A percentile compares a stretch with the other conserved stretches of the same genome.
Evolutionary conservation across 2,888 invertebrate genomes (phyloP).

Genomic region (Pseudanteris insignis): DNA sequence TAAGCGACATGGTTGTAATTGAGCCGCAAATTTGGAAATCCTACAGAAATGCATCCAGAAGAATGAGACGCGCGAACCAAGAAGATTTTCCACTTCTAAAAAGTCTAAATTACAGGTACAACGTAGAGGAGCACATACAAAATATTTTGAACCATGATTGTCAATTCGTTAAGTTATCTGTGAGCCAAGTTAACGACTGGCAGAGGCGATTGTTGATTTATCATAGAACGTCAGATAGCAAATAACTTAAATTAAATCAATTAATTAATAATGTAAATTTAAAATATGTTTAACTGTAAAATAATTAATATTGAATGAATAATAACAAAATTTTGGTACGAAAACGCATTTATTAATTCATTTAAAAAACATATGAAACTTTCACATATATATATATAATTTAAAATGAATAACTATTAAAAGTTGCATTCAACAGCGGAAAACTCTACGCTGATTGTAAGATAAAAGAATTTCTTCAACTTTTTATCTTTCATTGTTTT

Average conservation of each 20-base stretch:
- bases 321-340: slow-evolving; percentile 1
- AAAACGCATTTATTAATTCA: slow-evolving; percentile 31
- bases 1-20: slow-evolving; percentile 73
- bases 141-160: slow-evolving; percentile 67
- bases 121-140: slow-evolving; percentile 73
- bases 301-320: neutral
- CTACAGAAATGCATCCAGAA: slow-evolving; percentile 78
- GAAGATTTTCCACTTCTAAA: slow-evolving; percentile 72
- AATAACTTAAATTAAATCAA: neutral
- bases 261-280: no score
- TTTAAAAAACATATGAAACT: slow-evolving; percentile 36
- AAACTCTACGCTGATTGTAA: no score
- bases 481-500: no score
- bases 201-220: slow-evolving; percentile 76
- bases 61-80: slow-evolving; percentile 73
- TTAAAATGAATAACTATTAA: no score
- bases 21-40: slow-evolving; percentile 90
- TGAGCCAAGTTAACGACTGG: slow-evolving; percentile 75
- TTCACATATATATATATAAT: slow-evolving; percentile 22
- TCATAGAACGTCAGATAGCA: slow-evolving; percentile 51
- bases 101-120: slow-evolving; percentile 71
- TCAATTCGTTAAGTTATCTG: slow-evolving; percentile 69
- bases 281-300: no score
- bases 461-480: no score
- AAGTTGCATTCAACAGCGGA: no score